A percentile compares a stretch with the other conserved stretches of the same genome.
phyloP scores from a whole-genome alignment of 1,140 invertebrate species.

The Formica selysi region DNA sequence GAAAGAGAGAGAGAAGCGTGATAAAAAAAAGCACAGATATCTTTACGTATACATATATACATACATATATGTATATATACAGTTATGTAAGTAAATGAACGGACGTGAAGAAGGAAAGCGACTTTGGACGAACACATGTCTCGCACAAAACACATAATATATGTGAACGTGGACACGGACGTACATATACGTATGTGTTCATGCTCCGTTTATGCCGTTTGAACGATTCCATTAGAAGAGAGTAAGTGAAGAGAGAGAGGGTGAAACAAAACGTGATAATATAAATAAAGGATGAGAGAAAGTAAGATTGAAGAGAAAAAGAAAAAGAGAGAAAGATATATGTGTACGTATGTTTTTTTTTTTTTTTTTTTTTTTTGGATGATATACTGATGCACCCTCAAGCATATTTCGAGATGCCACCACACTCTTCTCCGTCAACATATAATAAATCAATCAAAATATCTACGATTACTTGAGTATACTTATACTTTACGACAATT shows the following conservation, averaged over 20 bases:
- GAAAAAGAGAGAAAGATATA: slow-evolving; percentile 27
- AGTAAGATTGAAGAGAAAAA: background rate
- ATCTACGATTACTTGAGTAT: slow-evolving; percentile 85
- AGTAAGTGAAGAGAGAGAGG: background rate
- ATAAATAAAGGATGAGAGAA: background rate
- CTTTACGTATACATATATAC: slow-evolving; percentile 66
- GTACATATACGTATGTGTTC: slow-evolving; percentile 73
- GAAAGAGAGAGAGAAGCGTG: slow-evolving; percentile 62
- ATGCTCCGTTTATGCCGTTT: slow-evolving; percentile 65
- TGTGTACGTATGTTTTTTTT: background rate
- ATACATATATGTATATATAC: slow-evolving; percentile 65
- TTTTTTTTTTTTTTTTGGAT: slow-evolving; percentile 46
- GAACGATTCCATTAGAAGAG: slow-evolving; percentile 46
- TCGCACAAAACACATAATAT: slow-evolving; percentile 66
- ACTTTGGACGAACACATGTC: slow-evolving; percentile 48
- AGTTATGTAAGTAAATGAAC: slow-evolving; percentile 64
- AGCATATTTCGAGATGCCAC: slow-evolving; percentile 85
- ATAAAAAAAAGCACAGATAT: slow-evolving; percentile 74
- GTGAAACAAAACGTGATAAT: background rate
- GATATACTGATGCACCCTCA: slow-evolving; percentile 74
- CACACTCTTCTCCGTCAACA: slow-evolving; percentile 77
- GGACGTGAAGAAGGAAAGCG: slow-evolving; percentile 41
- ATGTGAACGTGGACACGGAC: slow-evolving; percentile 63
- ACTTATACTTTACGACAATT: slow-evolving; percentile 86
- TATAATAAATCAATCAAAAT: slow-evolving; percentile 78